Conservation (phyloP, 2,113 vertebrate species). For the Chelonoidis abingdonii region DNA sequence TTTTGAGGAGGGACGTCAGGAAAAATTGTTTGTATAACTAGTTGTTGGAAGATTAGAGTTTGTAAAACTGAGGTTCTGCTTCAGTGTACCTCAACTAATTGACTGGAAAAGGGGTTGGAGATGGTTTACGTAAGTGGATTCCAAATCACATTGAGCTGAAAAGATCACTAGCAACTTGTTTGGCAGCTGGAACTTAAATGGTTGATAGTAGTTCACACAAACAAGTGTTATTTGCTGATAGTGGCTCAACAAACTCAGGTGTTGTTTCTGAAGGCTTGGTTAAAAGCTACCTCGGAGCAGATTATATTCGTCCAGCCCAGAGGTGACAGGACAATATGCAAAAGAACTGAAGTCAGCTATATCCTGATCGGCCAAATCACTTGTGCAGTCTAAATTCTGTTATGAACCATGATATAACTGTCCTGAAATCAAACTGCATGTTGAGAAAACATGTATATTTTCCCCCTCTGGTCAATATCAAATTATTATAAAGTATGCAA, state of each 20-base stretch:
- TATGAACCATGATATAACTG: neutral
- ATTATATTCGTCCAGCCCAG: neutral
- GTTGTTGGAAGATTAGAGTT: neutral
- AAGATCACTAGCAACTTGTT: neutral
- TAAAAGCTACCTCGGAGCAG: neutral
- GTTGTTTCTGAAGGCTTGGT: neutral
- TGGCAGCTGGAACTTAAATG: neutral
- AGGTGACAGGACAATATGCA: too few species aligned
- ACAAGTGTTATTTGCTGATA: neutral
- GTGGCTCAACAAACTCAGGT: neutral
- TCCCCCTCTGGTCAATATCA: too few species aligned
- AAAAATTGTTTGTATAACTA: neutral
- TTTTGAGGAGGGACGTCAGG: neutral
- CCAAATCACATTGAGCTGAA: neutral
- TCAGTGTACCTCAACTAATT: neutral
- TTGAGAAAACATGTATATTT: neutral
- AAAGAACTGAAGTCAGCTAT: neutral
- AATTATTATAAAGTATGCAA: neutral
- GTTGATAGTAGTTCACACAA: neutral
- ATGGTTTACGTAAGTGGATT: neutral
- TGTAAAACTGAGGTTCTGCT: neutral
- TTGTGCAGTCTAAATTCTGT: neutral
- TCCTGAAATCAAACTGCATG: neutral
- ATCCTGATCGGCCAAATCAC: neutral
- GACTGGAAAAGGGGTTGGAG: neutral